Evolutionary conservation across 2,113 vertebrate genomes (phyloP).

Genomic region (Coryphaenoides rupestris): DNA sequence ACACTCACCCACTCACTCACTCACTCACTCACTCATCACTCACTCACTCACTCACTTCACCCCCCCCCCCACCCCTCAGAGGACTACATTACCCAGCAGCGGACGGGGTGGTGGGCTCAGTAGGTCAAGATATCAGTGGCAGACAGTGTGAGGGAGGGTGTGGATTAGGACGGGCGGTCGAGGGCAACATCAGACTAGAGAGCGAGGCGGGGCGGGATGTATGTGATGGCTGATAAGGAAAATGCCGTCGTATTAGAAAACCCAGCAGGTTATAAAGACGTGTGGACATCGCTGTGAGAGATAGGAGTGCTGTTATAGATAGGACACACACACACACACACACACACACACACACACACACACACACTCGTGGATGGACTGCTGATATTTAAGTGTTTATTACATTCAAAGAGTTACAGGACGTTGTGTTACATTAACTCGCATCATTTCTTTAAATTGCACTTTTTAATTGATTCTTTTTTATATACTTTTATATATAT

Average conservation of each 20-base stretch:
- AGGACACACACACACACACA: too few relatives aligned
- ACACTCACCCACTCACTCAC: too few relatives aligned
- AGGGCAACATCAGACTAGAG: slow-evolving; percentile 16
- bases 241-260: slow-evolving; percentile 51
- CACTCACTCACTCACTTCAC: too few relatives aligned
- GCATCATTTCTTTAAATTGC: too few relatives aligned
- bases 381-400: neutral
- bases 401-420: too few relatives aligned
- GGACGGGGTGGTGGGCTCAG: slow-evolving; percentile 33
- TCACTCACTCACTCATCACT: too few relatives aligned
- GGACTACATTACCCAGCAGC: slow-evolving; percentile 35
- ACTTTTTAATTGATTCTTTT: too few relatives aligned
- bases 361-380: neutral
- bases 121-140: slow-evolving; percentile 34
- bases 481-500: too few relatives aligned
- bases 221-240: slow-evolving; percentile 50
- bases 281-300: neutral
- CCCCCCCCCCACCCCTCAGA: slow-evolving; percentile 38
- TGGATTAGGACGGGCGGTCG: slow-evolving; percentile 27
- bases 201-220: neutral
- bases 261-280: slow-evolving; percentile 38
- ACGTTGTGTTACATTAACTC: too few relatives aligned
- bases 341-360: neutral
- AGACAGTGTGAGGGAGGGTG: slow-evolving; percentile 34
- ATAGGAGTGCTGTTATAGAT: neutral